Evolutionary conservation across 2,113 vertebrate species (phyloP), one percentile per base, ranked within the genome.

Genomic region (Cardinalis cardinalis): DNA sequence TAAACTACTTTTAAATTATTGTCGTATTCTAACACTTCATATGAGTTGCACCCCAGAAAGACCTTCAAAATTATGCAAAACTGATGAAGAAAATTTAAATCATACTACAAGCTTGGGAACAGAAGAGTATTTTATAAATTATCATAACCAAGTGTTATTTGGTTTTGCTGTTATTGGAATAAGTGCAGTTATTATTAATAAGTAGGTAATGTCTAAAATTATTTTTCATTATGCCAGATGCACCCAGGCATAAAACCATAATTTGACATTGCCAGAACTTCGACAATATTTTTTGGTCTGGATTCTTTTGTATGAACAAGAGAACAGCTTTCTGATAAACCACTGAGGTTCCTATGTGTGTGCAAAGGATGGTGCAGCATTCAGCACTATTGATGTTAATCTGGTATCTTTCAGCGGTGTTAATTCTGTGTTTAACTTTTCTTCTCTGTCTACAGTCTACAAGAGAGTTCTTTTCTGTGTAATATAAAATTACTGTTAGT

Each of bases 151-250:
- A 91, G 80, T 93, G 43, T 84, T 97, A 84, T 92, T 96, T 96
- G 44, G 2, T 92, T 96, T 93, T 96, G 58, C 79, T 95, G 68
- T 88, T 92, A 75, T 43, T 92, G 44, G 78, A 95, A 10, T 24
- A 36, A 96, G 63, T 90, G 8, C 78, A 96, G 90, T 87, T 93
- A 93, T 95, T 95, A 93, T 89, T 93, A 96, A 91, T 88, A 96
- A 92, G 71, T 78, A 89, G 70, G 71, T 95, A 93, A 73, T 94
- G 95, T 93, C 84, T 94, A 94, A 94, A 95, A 89, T 90, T 91
- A 94, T 95, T 95, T 90, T 94, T 94, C 6, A 11, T 91, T 96
- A 86, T 95, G 92, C 79, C 83, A 94, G 73, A 90, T 66, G 55
- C 71, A 93, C 40, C 81, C 3, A 2, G 76, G 66, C 60, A 89